A percentile compares a stretch with the other conserved stretches of the same genome.
Evolutionary conservation across 2,113 vertebrate species (phyloP).

Genomic region (Corapipo altera): DNA sequence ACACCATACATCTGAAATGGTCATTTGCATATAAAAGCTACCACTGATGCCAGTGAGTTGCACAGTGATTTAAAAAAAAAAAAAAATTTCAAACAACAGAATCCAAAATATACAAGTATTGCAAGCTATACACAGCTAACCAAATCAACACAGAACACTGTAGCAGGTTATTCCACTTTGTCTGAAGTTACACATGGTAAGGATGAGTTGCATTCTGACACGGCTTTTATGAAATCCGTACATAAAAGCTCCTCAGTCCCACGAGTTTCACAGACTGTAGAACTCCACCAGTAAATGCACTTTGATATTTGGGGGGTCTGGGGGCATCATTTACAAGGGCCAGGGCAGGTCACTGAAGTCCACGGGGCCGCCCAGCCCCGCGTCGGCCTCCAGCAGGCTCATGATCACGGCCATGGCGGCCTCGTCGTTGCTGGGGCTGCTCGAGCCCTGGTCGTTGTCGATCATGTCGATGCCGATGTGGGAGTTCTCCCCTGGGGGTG

Average conservation of each 20-base stretch:
- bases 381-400: conserved; percentile 98
- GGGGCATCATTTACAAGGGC: conserved; percentile 86
- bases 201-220: conserved; percentile 76
- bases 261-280: conserved; percentile 69
- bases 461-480: conserved; percentile 96
- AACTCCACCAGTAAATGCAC: conserved; percentile 79
- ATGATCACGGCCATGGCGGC: conserved; percentile 99
- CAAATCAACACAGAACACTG: conserved; percentile 76
- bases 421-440: conserved; percentile 97
- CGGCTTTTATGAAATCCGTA: conserved; percentile 73
- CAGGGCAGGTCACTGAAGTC: conserved; percentile 99
- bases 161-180: conserved; percentile 79
- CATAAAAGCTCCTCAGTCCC: conserved; percentile 77
- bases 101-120: conserved; percentile 84
- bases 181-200: conserved; percentile 79
- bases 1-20: conserved; percentile 87
- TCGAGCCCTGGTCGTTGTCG: conserved; percentile 92
- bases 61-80: conserved; percentile 82
- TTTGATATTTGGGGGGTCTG: conserved; percentile 61
- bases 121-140: conserved; percentile 82
- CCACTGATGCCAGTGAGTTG: conserved; percentile 79
- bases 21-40: conserved; percentile 82
- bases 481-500: conserved; percentile 87
- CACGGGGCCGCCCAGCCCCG: conserved; percentile 94
- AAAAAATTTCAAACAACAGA: conserved; percentile 72